Evolutionary conservation across 2,888 invertebrate species (phyloP).

Genomic region (Ichneumoninae sp.): DNA sequence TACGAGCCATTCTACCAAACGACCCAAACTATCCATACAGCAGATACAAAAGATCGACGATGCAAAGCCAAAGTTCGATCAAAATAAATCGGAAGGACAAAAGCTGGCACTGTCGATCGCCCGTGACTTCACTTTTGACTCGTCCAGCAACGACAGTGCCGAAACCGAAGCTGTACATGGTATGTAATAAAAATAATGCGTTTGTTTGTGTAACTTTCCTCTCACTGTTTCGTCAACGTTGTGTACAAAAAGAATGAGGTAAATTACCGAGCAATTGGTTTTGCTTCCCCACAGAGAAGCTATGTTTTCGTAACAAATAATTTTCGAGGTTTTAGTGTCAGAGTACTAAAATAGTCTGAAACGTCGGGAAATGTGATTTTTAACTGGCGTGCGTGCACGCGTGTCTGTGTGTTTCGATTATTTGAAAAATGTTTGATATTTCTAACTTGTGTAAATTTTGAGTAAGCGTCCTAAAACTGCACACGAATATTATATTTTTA

Average conservation of each 20-base stretch:
- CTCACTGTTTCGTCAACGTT: background rate
- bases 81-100: slow-evolving; percentile 26
- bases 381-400: too few relatives aligned
- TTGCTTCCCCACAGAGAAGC: too few relatives aligned
- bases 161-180: slow-evolving; percentile 43
- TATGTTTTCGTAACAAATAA: too few relatives aligned
- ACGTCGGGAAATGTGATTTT: too few relatives aligned
- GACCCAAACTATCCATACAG: slow-evolving; percentile 42
- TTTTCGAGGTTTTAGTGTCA: too few relatives aligned
- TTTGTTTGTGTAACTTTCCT: background rate
- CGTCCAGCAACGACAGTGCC: slow-evolving; percentile 69
- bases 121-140: slow-evolving; percentile 69
- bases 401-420: too few relatives aligned
- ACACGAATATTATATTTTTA: too few relatives aligned
- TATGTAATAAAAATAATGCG: slow-evolving; percentile 59
- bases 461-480: too few relatives aligned
- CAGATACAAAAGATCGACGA: background rate
- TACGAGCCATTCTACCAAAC: slow-evolving; percentile 39
- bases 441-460: too few relatives aligned
- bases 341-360: too few relatives aligned
- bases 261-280: background rate
- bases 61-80: background rate
- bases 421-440: too few relatives aligned
- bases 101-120: slow-evolving; percentile 67
- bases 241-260: background rate